Evolutionary conservation across 2,797 vertebrate genomes (phyloP), one percentile per base, ranked within the genome.

Genomic region (Melopsittacus undulatus): DNA sequence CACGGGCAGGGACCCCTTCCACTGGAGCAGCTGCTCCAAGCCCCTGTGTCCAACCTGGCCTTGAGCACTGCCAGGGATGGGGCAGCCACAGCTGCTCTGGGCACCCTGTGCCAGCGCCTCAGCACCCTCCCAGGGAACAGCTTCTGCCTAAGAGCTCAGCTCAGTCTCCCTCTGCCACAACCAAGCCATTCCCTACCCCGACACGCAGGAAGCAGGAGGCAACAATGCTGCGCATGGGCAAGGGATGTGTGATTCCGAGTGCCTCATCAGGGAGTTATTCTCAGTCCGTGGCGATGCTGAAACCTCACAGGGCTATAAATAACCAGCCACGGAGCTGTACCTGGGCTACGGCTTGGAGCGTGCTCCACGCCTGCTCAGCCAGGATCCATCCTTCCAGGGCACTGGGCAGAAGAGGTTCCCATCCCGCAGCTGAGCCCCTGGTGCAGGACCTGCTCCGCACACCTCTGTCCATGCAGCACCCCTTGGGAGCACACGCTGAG

Each of bases 211-310:
- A 74, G 77, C 38, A 79, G 43, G 76, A 87, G 85, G 82, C 0
- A 4, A 36, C 1, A 5, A n/a, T 0, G 12, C 80, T 59, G 90
- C 7, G 15, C 88, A 79, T 45, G 84, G 64, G 85, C 43, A 23
- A 62, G 0, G 2, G 43, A 54, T 2, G 7, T 1, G 10, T 29
- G 93, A 89, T 84, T 74, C 30, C 68, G 52, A 88, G 78, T 30
- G 70, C 78, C 90, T 95, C 70, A 82, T 67, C 84, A 43, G 77
- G 18, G 83, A 95, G 82, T 80, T 94, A 92, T 95, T 96, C 95
- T 70, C 85, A 73, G 95, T 38, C 30, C 46, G 7, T 20, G 19
- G 87, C 30, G 7, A 8, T 3, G 70, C 51, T 66, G 69, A 69
- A 49, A 83, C 63, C 90, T 82, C 83, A 27, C 84, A 67, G 0